Evolutionary conservation across 2,888 invertebrate genomes (phyloP), one percentile per base, ranked within the genome.

Genomic region (Lomographa bimaculata): DNA sequence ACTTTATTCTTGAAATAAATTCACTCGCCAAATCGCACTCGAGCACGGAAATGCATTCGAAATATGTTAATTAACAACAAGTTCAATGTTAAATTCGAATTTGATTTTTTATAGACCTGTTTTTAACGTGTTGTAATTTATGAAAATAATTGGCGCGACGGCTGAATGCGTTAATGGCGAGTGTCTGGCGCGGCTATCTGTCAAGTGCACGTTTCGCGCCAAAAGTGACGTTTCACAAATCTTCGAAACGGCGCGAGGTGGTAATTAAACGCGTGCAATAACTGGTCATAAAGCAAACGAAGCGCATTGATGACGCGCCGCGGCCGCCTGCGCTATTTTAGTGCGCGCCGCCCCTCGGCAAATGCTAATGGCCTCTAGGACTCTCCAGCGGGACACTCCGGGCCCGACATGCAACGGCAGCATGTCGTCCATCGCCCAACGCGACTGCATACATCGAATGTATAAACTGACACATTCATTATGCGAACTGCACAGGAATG

Each of bases 311-410:
- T 82, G 86, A 83, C 80, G 83, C 76, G 68, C 60, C 66, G 64
- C 60, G 64, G 69, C 71, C 75, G 69, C 62, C 60, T 60, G 75
- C 60, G 83, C 81, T 87, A 87, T 87, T 86, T 82, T 74, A 67
- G 85, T 79, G 70, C 64, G 54, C 74, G 71, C 64, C 78, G 79
- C 82, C 82, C 76, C 82, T 76, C 83, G 76, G 79, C 82, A 84
- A 86, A 87, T 87, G 87, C 81, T 89, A 89, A 89, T 77, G 87
- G 79, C 87, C 86, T 84, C 81, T 82, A 80, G 85, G 85, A 77
- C 76, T 74, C 81, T 79, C 79, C 81, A 81, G 81, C 65, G 25
- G 38, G 25, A 33, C 19, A 23, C 30, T 36, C 38, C 26, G 21
- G 16, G 11, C 27, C 42, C 45, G 33, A 24, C 44, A 46, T 39